Evolutionary conservation across 2,797 vertebrate species (phyloP).

Genomic region (Pitangus sulphuratus): DNA sequence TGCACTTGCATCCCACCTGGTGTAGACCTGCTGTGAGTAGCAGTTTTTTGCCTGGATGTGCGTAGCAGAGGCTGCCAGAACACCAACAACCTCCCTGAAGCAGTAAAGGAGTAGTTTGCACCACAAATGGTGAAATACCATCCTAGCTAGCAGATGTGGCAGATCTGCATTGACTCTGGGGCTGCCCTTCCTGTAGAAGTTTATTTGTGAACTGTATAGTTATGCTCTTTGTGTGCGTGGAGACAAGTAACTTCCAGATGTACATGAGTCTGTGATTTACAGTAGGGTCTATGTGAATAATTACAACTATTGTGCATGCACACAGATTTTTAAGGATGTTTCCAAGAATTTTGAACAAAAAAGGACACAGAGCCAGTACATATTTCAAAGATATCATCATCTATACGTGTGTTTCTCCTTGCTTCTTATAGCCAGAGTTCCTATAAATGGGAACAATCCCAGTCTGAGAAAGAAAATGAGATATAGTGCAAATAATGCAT

Average conservation of each 20-base stretch:
- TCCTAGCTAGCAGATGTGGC: not conserved
- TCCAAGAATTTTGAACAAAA: conserved; percentile 33
- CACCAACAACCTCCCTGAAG: not conserved
- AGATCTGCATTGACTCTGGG: not conserved
- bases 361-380: not conserved
- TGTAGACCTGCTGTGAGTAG: not conserved
- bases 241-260: not conserved
- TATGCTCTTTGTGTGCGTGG: not conserved
- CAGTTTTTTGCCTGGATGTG: not conserved
- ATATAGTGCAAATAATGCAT: conserved; percentile 36
- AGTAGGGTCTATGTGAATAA: not conserved
- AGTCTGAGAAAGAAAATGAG: not conserved
- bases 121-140: not conserved
- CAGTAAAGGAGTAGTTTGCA: not conserved
- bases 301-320: not conserved
- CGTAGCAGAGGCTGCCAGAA: not conserved
- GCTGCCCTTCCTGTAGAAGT: not conserved
- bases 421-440: not conserved
- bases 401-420: not conserved
- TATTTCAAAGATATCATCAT: conserved; percentile 26
- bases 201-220: not conserved
- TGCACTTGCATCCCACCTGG: not conserved
- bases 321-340: conserved; percentile 25
- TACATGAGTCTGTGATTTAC: not conserved
- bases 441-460: conserved; percentile 1